These are phyloP conservation scores for Nothocercus julius DNA, from an alignment of 2,113 vertebrate genomes.

Conservation along the genomic window DNA sequence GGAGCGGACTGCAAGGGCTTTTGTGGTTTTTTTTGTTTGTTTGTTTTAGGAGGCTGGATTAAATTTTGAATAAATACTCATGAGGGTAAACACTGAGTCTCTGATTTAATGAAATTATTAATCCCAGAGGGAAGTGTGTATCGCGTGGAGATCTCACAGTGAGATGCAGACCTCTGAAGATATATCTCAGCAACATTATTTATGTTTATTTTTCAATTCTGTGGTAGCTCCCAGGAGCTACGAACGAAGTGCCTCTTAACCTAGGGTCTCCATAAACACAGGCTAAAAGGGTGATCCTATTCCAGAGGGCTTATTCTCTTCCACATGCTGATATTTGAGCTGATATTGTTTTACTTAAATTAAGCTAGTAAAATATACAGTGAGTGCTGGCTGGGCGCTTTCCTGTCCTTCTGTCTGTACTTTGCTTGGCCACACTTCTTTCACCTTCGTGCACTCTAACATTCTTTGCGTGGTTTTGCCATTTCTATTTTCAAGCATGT, in stretches of 20 bases:
- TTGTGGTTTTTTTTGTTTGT: background rate
- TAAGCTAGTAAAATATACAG: background rate
- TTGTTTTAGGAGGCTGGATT: background rate
- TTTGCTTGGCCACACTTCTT: background rate
- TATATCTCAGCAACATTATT: constrained; percentile 38
- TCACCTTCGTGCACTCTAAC: background rate
- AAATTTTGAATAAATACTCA: constrained; percentile 40
- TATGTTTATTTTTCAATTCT: constrained; percentile 52
- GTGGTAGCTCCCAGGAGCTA: constrained; percentile 50
- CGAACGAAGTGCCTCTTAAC: constrained; percentile 58
- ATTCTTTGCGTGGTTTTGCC: background rate
- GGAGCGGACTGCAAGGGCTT: background rate
- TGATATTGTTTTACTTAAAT: constrained; percentile 31
- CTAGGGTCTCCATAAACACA: constrained; percentile 51
- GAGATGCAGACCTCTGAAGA: constrained; percentile 32
- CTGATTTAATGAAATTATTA: background rate
- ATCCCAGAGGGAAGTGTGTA: constrained; percentile 4
- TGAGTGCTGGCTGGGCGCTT: background rate
- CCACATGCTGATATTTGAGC: constrained; percentile 28
- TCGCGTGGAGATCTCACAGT: background rate
- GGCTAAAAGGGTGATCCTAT: constrained; percentile 28
- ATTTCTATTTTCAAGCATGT: background rate
- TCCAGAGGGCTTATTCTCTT: background rate
- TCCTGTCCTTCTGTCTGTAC: background rate
- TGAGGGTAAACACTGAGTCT: background rate